These are phyloP conservation scores for Ypsolopha sequella DNA, from an alignment of 2,888 invertebrate species.

Conservation along the genomic window DNA sequence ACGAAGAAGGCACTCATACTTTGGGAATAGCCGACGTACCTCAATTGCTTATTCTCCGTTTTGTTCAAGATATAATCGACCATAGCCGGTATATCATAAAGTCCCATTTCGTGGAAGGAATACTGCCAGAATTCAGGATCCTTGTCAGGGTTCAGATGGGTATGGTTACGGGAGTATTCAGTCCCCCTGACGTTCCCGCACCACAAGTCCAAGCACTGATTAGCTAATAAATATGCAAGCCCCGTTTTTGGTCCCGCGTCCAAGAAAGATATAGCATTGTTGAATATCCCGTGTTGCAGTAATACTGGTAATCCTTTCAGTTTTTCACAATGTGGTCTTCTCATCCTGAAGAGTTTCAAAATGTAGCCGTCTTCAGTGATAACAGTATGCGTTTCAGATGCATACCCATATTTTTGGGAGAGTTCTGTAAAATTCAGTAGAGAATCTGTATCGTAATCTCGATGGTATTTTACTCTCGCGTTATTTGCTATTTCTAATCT, in stretches of 20 bases:
- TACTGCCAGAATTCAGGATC: conserved; percentile 59
- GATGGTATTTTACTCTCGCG: neutral
- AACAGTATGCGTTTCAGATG: neutral
- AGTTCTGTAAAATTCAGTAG: conserved; percentile 14
- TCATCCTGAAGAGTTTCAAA: conserved; percentile 17
- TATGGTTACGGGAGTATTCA: conserved; percentile 60
- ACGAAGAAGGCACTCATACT: neutral
- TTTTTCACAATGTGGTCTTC: neutral
- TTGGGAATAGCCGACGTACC: conserved; percentile 57
- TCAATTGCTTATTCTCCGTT: conserved; percentile 58
- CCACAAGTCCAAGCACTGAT: conserved; percentile 46
- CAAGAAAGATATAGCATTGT: neutral
- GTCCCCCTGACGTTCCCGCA: conserved; percentile 78
- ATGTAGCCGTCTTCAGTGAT: conserved; percentile 23
- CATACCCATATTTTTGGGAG: conserved; percentile 13
- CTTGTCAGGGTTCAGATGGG: conserved; percentile 24
- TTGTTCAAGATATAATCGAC: conserved; percentile 71
- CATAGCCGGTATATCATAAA: conserved; percentile 77
- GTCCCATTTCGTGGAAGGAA: conserved; percentile 80
- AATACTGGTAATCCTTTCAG: neutral
- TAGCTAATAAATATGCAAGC: neutral
- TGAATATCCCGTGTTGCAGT: neutral
- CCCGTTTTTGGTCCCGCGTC: neutral
- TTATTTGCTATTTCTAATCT: neutral
- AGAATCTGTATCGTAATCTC: neutral